Base-by-base conservation (phyloP, 2,797 vertebrate species). In the Rhinophrynus dorsalis region DNA sequence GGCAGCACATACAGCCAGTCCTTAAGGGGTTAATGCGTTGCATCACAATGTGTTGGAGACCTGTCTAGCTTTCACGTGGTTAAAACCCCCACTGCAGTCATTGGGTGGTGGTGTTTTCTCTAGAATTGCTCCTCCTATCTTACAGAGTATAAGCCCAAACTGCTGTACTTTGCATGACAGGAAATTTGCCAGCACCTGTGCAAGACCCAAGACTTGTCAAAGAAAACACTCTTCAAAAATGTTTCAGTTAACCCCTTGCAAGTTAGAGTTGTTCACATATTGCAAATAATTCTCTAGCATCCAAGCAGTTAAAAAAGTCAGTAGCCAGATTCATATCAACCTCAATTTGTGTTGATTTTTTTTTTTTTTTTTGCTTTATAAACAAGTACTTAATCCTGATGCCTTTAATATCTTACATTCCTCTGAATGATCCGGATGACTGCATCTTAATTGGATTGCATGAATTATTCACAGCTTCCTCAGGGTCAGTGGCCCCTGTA, bases 391-490 rank as follows among this genome's bases (percentile, higher is more conserved):
- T 51, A 68, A 68, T 51, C 66, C 66, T 60, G 55, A 60, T 68
- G 66, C 44, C 56, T 60, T 52, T 68, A 60, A 68, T 59, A 17
- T 27, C 24, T 10, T 68, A 21, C 45, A 42, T 68, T 60, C n/a
- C n/a, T n/a, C 55, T 60, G 44, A 68, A 60, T 68, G 66, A 68
- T 40, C 30, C n/a, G 33, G 48, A 60, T 68, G 56, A 60, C 66
- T 51, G 66, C 56, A 45, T 68, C 56, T 60, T 69, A 69, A 69
- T 69, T 69, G 67, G 56, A 61, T 69, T 60, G 56, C 47, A 69
- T 69, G 56, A 68, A 68, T 68, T 69, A 69, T 60, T 69, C 67
- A 69, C 67, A 60, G 57, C 67, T 69, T 61, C 56, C 50, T 44
- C 45, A 12, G 57, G 56, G 67, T 61, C 56, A 17, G 6, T 3